Conservation (phyloP, 2,888 invertebrate species). For the Coelinius sp. region DNA sequence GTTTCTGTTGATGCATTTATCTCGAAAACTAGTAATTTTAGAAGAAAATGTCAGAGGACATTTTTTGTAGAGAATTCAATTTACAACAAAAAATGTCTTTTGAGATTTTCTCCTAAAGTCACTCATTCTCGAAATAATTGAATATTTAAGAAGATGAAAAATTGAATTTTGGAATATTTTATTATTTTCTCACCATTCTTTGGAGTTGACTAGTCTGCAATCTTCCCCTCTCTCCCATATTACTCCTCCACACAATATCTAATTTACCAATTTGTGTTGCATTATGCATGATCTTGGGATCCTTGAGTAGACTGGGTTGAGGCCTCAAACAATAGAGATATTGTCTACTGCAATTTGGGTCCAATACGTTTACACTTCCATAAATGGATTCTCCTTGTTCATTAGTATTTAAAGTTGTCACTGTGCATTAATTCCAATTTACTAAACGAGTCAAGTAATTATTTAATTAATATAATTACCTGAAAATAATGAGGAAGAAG, state of each 20-base stretch:
- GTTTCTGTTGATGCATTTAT: too few relatives aligned
- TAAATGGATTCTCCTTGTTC: slow-evolving; percentile 81
- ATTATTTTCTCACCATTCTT: slow-evolving; percentile 79
- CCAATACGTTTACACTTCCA: slow-evolving; percentile 85
- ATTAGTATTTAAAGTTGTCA: slow-evolving; percentile 81
- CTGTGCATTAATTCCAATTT: slow-evolving; percentile 62
- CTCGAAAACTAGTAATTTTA: too few relatives aligned
- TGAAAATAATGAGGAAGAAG: slow-evolving; percentile 86
- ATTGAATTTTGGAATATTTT: not conserved
- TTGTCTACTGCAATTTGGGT: slow-evolving; percentile 92
- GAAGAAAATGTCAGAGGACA: too few relatives aligned
- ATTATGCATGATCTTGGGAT: slow-evolving; percentile 84
- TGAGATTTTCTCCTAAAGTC: not conserved
- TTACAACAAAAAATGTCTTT: not conserved
- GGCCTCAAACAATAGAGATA: slow-evolving; percentile 94
- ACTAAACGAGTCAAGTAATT: not conserved
- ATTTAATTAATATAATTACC: slow-evolving; percentile 68
- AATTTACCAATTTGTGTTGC: slow-evolving; percentile 95
- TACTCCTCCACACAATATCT: slow-evolving; percentile 98
- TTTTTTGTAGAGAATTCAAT: too few relatives aligned
- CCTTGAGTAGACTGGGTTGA: slow-evolving; percentile 81
- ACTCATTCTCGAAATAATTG: not conserved
- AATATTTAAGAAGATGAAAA: not conserved
- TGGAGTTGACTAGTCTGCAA: slow-evolving; percentile 96
- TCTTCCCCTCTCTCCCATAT: slow-evolving; percentile 96